Percentiles rank a stretch among this genome's conserved stretches.
These are phyloP conservation scores for Drosophila cognata DNA, from an alignment of 2,888 invertebrate species.

Conservation along the genomic window DNA sequence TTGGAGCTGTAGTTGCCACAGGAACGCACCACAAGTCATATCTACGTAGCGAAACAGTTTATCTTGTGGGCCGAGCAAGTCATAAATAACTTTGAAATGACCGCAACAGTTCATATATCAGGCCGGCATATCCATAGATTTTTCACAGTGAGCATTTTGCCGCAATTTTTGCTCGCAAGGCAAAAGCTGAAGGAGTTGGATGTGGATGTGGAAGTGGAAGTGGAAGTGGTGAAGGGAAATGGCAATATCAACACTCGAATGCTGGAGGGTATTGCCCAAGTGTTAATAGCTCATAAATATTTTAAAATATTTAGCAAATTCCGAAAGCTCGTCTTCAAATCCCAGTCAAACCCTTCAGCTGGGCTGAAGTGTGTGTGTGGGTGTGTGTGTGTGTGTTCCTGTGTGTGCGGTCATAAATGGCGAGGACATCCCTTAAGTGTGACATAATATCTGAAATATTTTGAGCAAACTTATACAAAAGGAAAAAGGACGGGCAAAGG, in stretches of 20 bases:
- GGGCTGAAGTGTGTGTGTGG: background rate
- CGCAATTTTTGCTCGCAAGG: constrained; percentile 19
- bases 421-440: constrained; percentile 75
- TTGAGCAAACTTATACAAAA: constrained; percentile 78
- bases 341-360: constrained; percentile 42
- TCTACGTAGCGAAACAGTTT: constrained; percentile 41
- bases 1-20: constrained; percentile 32
- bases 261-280: constrained; percentile 64
- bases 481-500: constrained; percentile 26
- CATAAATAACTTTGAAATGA: constrained; percentile 68
- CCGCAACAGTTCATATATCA: constrained; percentile 70
- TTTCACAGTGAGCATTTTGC: constrained; percentile 19
- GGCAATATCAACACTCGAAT: constrained; percentile 34
- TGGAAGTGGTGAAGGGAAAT: constrained; percentile 11
- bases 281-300: constrained; percentile 82
- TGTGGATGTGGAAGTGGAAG: background rate
- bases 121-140: constrained; percentile 55
- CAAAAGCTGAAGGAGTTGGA: background rate
- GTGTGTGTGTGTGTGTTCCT: constrained; percentile 1
- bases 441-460: constrained; percentile 80
- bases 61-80: constrained; percentile 48
- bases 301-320: constrained; percentile 79
- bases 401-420: constrained; percentile 75
- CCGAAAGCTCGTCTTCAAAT: constrained; percentile 57
- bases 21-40: constrained; percentile 44